phyloP scores from a whole-genome alignment of 2,888 invertebrate genomes.

The Odontocolon sp. region DNA sequence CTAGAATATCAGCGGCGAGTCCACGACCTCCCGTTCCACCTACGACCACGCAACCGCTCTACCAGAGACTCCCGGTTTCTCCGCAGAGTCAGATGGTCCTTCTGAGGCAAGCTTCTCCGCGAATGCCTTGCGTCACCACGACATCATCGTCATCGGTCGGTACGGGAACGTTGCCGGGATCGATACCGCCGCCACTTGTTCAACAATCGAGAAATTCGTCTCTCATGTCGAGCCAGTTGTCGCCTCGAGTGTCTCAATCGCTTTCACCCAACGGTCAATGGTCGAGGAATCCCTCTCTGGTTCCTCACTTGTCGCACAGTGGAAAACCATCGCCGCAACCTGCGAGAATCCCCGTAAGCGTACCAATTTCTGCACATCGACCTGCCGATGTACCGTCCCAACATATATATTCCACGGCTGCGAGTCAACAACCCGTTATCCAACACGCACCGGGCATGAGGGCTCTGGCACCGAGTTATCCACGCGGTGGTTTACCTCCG shows the following conservation, averaged over 20 bases:
- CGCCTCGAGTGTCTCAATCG: conserved; percentile 72
- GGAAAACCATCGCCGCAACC: conserved; percentile 68
- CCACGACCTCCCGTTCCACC: conserved; percentile 67
- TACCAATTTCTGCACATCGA: conserved; percentile 75
- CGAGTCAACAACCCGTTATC: conserved; percentile 78
- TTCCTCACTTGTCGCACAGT: conserved; percentile 66
- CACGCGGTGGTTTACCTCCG: conserved; percentile 77
- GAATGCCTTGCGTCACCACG: conserved; percentile 70
- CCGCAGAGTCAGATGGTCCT: conserved; percentile 76
- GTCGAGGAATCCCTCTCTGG: conserved; percentile 70
- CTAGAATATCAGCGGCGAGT: conserved; percentile 67
- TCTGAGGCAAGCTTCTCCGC: conserved; percentile 72
- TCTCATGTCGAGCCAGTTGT: conserved; percentile 69
- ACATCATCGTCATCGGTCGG: conserved; percentile 61
- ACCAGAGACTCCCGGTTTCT: conserved; percentile 76
- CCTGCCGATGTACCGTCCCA: conserved; percentile 70
- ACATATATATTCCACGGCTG: conserved; percentile 78
- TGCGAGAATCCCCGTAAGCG: conserved; percentile 75
- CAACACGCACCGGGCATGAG: conserved; percentile 79
- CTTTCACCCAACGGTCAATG: conserved; percentile 78
- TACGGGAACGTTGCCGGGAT: conserved; percentile 51
- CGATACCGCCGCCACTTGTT: conserved; percentile 71
- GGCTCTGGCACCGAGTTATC: conserved; percentile 76
- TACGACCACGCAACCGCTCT: conserved; percentile 67
- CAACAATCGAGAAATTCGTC: conserved; percentile 73